Base-by-base conservation (phyloP, 2,888 invertebrate genomes). In the Drosophila yooni region DNA sequence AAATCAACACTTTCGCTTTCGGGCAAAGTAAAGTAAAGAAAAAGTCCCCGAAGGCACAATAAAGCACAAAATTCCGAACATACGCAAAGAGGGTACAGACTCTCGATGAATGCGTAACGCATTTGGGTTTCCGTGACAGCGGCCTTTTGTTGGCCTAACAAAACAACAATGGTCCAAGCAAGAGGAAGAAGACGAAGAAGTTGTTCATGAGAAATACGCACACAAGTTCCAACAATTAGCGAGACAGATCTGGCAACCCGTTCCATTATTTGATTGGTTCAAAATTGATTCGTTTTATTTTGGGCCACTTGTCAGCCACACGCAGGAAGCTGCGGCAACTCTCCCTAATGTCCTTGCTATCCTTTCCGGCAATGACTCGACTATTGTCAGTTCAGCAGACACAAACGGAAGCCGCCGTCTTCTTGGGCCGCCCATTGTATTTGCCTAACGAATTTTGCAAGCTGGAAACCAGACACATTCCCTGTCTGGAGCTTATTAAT, bases 1-100 rank as follows among this genome's bases (percentile, higher is more conserved):
- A 86, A 90, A 90, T 90, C 87, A 89, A 82, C 87, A 88, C 87
- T 88, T 90, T 90, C 89, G 89, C 76, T 88, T 83, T 79, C 62
- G n/a, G 38, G n/a, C 56, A n/a, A 29, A 66, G 48, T 53, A 58
- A 27, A 69, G 33, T 18, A 52, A 51, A 36, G 40, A 56, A 73
- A 65, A 54, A 46, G 5, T 40, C n/a, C 56, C 38, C 27, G n/a
- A 58, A 60, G 43, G 52, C 43, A 52, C 31, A 74, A 74, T 57
- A 74, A 74, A 67, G 27, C 18, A 21, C 38, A 15, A 36, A 27
- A 1, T 29, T 18, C n/a, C 2, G 2, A 25, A 21, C 0, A 27
- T 46, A 46, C 46, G 13, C 46, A 15, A 75, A 65, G 66, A 66
- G 64, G 60, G 51, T 63, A 36, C 13, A 10, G 18, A 18, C 46